These are phyloP conservation scores for Orthosia gracilis DNA, from an alignment of 2,888 invertebrate genomes.

Conservation along the genomic window DNA sequence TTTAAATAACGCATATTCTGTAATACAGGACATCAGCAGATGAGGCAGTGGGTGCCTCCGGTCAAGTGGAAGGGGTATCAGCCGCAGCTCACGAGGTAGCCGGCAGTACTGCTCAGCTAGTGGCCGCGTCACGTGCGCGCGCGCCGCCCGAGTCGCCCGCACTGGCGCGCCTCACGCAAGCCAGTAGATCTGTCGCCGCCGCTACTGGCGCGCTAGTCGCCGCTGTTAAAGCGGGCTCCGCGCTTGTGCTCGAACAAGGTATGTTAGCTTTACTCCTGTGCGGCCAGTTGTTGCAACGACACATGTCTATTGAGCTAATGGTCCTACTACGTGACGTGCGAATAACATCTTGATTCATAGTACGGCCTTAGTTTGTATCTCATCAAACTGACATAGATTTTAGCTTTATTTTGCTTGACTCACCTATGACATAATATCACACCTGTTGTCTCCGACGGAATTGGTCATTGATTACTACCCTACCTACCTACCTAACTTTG, in stretches of 20 bases:
- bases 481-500: too few species aligned
- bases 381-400: too few species aligned
- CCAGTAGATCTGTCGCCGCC: constrained; percentile 97
- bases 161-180: constrained; percentile 95
- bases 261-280: not conserved
- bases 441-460: too few species aligned
- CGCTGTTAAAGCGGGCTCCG: constrained; percentile 97
- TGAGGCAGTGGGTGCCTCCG: constrained; percentile 96
- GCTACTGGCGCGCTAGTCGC: constrained; percentile 98
- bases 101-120: constrained; percentile 99
- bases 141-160: constrained; percentile 96
- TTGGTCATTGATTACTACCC: too few species aligned
- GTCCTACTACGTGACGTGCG: too few species aligned
- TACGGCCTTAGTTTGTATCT: too few species aligned
- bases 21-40: constrained; percentile 96
- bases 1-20: not conserved
- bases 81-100: constrained; percentile 99
- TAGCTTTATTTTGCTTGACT: too few species aligned
- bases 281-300: not conserved
- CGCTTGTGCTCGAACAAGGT: constrained; percentile 94
- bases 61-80: constrained; percentile 97
- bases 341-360: too few species aligned
- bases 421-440: too few species aligned
- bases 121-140: constrained; percentile 99
- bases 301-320: not conserved